Conservation (phyloP, 2,113 vertebrate species). For the Myanophis thanlyinensis region DNA sequence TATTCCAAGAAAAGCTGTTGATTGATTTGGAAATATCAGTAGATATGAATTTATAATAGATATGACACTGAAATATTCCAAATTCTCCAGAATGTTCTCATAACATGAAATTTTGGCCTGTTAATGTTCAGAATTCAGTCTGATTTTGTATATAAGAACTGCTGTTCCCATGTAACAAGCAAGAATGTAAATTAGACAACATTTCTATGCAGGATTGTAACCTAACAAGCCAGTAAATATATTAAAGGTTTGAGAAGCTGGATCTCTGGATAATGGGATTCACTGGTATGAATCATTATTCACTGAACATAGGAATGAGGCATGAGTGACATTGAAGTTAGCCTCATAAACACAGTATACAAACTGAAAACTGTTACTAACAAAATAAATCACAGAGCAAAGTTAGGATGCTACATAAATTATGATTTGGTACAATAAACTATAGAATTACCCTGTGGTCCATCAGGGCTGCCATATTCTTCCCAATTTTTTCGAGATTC, state of each 20-base stretch:
- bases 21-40: neutral
- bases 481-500: slow-evolving; percentile 91
- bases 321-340: neutral
- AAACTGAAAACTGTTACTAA: neutral
- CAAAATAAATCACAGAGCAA: neutral
- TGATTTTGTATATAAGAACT: neutral
- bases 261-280: neutral
- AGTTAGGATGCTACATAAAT: neutral
- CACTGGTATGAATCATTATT: neutral
- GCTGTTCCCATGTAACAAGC: neutral
- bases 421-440: neutral
- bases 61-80: neutral
- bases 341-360: neutral
- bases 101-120: neutral
- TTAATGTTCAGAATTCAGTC: neutral
- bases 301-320: neutral
- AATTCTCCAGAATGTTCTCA: neutral
- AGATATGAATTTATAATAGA: neutral
- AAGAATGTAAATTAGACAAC: neutral
- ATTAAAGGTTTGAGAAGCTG: neutral
- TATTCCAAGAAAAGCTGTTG: neutral
- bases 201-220: neutral
- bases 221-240: neutral
- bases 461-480: slow-evolving; percentile 93
- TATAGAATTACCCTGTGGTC: slow-evolving; percentile 84